These are phyloP conservation scores for Carlito syrichta DNA, from an alignment of 2,113 vertebrate genomes.

Conservation along the genomic window DNA sequence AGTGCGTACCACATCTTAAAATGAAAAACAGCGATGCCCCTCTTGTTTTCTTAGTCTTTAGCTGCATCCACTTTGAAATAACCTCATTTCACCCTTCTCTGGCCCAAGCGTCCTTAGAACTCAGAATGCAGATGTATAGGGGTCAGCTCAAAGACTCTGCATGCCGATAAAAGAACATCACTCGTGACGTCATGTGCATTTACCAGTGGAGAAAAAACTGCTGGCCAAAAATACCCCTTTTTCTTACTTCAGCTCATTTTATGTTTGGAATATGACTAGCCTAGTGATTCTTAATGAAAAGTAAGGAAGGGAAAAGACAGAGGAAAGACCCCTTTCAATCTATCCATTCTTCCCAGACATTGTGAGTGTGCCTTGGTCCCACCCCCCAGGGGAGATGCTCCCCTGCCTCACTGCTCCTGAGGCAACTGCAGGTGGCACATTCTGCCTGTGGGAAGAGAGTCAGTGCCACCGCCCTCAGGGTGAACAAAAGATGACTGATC, in stretches of 20 bases:
- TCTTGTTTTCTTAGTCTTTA: neutral
- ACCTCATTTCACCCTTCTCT: neutral
- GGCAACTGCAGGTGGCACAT: neutral
- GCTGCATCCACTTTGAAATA: neutral
- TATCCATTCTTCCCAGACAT: neutral
- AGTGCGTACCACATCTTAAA: neutral
- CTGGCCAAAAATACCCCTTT: neutral
- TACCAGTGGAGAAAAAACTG: neutral
- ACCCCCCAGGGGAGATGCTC: fast-evolving
- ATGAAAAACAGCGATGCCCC: neutral
- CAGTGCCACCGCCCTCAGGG: fast-evolving
- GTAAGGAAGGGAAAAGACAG: neutral
- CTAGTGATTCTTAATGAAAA: neutral
- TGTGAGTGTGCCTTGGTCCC: neutral
- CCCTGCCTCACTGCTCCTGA: neutral
- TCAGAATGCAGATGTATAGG: neutral
- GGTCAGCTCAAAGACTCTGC: neutral
- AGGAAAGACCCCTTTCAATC: neutral
- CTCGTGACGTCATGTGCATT: neutral
- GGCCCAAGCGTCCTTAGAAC: neutral
- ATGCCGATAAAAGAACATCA: neutral
- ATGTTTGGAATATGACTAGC: neutral
- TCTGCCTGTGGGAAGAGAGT: neutral
- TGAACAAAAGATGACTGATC: neutral
- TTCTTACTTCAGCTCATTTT: neutral